Conservation (phyloP, 2,797 vertebrate genomes). For the Avahi laniger region DNA sequence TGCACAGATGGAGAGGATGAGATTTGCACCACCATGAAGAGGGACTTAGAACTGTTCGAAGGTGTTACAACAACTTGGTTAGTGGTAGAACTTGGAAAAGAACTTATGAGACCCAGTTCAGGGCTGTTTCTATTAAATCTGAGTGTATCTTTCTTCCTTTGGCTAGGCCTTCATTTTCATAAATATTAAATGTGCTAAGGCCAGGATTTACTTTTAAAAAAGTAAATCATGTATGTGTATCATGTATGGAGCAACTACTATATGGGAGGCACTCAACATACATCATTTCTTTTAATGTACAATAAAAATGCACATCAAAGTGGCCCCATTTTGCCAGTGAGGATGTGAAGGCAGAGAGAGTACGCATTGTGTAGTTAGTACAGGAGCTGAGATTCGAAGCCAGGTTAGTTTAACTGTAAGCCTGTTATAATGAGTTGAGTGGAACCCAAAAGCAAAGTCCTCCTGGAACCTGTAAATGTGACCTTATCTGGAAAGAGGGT, state of each 20-base stretch:
- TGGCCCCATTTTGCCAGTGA: background rate
- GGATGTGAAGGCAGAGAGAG: background rate
- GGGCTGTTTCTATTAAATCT: background rate
- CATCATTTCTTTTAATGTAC: background rate
- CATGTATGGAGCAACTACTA: background rate
- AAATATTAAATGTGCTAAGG: background rate
- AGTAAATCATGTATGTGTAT: background rate
- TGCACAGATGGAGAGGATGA: background rate
- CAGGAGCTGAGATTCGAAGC: background rate
- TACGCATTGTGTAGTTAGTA: background rate
- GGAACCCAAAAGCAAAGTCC: background rate
- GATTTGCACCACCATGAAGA: background rate
- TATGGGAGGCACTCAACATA: background rate
- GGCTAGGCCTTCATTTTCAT: background rate
- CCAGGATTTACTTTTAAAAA: background rate
- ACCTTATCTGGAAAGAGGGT: background rate
- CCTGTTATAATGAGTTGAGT: background rate
- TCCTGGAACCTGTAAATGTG: background rate
- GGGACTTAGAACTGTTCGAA: background rate
- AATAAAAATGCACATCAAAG: background rate
- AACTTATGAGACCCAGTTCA: background rate
- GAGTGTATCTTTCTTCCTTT: background rate
- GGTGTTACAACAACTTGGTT: background rate
- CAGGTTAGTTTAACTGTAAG: background rate
- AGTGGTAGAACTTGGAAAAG: background rate